phyloP scores from a whole-genome alignment of 1,140 invertebrate species.

The Dinoponera quadriceps region DNA sequence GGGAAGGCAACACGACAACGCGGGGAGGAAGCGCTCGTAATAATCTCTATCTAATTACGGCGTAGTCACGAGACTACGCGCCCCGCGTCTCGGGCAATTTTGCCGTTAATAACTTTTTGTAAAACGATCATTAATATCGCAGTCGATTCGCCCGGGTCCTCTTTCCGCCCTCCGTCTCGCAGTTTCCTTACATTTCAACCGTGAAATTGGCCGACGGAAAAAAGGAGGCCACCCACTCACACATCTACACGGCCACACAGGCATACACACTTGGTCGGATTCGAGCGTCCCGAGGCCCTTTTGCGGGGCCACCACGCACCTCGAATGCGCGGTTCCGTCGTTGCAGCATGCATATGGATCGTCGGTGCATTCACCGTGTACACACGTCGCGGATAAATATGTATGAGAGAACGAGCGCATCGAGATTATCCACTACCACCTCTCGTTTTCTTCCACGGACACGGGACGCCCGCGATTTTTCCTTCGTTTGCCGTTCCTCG shows the following conservation, averaged over 20 bases:
- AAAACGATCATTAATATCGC: conserved; percentile 41
- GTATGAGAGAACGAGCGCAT: conserved; percentile 76
- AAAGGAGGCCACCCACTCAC: not conserved
- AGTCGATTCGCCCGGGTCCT: conserved; percentile 14
- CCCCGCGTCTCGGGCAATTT: conserved; percentile 45
- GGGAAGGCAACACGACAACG: not conserved
- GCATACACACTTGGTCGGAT: conserved; percentile 24
- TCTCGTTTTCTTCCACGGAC: conserved; percentile 70
- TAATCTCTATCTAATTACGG: conserved; percentile 45
- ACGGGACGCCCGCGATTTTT: conserved; percentile 62
- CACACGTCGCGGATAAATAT: conserved; percentile 76
- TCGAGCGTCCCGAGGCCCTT: conserved; percentile 53
- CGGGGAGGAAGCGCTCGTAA: not conserved
- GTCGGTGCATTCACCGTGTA: conserved; percentile 72
- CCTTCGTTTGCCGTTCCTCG: conserved; percentile 54
- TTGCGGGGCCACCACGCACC: conserved; percentile 67
- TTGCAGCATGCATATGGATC: conserved; percentile 76
- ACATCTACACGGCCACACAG: not conserved
- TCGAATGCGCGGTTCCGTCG: conserved; percentile 70
- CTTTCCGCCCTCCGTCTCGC: not conserved
- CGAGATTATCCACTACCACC: conserved; percentile 76
- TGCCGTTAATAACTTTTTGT: conserved; percentile 62
- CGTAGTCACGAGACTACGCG: conserved; percentile 7
- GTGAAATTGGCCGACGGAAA: conserved; percentile 43
- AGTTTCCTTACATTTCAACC: conserved; percentile 22